Evolutionary conservation across 2,113 vertebrate genomes (phyloP).

Genomic region (Anarhynchus alexandrinus): DNA sequence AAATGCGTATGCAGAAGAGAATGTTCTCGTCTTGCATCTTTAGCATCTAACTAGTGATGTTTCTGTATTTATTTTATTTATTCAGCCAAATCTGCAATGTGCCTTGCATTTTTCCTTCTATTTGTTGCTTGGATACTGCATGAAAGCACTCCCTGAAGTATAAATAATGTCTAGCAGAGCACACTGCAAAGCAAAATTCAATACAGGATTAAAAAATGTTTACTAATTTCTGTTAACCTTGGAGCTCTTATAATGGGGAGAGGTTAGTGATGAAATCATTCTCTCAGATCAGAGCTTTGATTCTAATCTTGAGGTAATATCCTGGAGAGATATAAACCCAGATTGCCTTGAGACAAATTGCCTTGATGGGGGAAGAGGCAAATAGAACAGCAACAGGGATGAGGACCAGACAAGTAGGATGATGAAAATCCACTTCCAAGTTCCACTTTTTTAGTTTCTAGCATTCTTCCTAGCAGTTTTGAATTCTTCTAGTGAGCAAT

Average conservation of each 20-base stretch:
- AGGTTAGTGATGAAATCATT: constrained; percentile 14
- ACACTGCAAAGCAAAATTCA: neutral
- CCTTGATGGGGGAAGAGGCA: neutral
- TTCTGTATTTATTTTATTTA: constrained; percentile 37
- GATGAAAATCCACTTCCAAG: neutral
- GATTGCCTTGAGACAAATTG: neutral
- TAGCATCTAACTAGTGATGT: neutral
- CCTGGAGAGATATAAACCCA: constrained; percentile 18
- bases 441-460: neutral
- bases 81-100: constrained; percentile 45
- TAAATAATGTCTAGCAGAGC: constrained; percentile 36
- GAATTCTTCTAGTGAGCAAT: neutral
- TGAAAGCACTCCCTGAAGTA: constrained; percentile 49
- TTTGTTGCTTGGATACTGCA: constrained; percentile 61
- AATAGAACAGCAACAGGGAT: neutral
- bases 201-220: neutral
- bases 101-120: constrained; percentile 3
- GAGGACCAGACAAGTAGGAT: neutral
- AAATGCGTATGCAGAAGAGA: neutral
- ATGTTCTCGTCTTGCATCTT: neutral
- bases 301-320: constrained; percentile 47
- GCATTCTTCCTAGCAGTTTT: neutral
- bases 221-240: constrained; percentile 49
- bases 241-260: constrained; percentile 10
- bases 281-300: neutral